phyloP scores from a whole-genome alignment of 1,140 invertebrate genomes.

The Mycetomoellerius zeteki region DNA sequence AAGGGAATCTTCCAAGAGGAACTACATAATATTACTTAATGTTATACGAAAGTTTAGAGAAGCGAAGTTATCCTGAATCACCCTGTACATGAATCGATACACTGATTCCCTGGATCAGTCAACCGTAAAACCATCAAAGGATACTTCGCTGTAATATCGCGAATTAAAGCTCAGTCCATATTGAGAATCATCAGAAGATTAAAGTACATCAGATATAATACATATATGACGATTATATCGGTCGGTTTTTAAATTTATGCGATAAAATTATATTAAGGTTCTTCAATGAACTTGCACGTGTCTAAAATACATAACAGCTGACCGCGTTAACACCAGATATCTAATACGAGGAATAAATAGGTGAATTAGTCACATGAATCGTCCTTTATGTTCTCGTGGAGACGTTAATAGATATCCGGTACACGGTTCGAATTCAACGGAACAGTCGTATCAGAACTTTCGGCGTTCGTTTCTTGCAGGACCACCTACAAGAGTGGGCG shows the following conservation, averaged over 20 bases:
- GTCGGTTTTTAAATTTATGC: neutral
- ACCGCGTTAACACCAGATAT: neutral
- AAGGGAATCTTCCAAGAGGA: neutral
- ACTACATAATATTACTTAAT: neutral
- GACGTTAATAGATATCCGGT: neutral
- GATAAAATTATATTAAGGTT: neutral
- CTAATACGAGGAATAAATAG: neutral
- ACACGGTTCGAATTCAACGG: neutral
- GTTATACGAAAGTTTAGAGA: neutral
- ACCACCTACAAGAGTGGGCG: constrained; percentile 1
- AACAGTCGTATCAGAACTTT: constrained; percentile 1
- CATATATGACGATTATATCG: neutral
- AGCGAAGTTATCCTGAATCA: neutral
- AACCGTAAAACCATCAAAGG: constrained; percentile 22
- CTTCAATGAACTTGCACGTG: too few species aligned
- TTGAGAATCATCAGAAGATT: neutral
- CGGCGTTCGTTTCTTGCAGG: neutral
- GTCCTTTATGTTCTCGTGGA: constrained; percentile 7
- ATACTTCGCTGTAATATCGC: neutral
- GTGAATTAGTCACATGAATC: neutral
- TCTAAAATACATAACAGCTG: neutral
- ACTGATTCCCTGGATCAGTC: neutral
- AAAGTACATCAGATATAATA: neutral
- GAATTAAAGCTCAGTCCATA: constrained; percentile 12
- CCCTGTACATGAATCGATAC: neutral